phyloP scores from a whole-genome alignment of 2,888 invertebrate genomes.

The Andrena flavipes region DNA sequence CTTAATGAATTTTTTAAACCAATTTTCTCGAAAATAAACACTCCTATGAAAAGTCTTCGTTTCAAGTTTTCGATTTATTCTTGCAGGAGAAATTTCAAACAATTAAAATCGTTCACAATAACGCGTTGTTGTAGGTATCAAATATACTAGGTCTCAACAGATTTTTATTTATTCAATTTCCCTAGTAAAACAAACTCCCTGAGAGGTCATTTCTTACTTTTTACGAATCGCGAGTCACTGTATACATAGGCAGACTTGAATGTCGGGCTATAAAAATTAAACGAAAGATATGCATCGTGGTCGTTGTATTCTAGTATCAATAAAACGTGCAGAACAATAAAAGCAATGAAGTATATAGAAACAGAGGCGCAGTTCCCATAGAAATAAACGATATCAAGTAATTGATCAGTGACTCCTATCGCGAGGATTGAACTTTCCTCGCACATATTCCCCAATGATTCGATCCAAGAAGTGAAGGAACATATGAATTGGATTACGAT shows the following conservation, averaged over 20 bases:
- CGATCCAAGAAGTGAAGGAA: no score
- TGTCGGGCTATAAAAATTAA: conserved; percentile 5
- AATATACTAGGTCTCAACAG: no score
- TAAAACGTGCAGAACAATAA: not conserved
- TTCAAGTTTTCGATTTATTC: no score
- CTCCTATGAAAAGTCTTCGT: no score
- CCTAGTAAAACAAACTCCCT: not conserved
- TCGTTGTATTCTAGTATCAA: not conserved
- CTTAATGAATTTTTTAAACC: no score
- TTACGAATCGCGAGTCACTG: not conserved
- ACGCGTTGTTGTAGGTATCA: no score
- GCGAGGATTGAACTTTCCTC: not conserved
- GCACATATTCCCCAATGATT: not conserved
- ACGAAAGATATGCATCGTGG: not conserved
- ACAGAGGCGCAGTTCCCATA: not conserved
- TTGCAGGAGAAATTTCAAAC: no score
- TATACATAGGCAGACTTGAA: not conserved
- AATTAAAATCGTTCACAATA: no score
- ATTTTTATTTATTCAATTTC: not conserved
- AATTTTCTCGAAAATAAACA: no score
- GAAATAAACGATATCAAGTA: not conserved
- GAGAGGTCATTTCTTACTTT: not conserved
- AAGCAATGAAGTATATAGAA: not conserved
- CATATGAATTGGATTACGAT: no score
- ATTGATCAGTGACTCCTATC: not conserved